Base-by-base conservation (phyloP, 2,888 invertebrate genomes). In the Xanthia togata region DNA sequence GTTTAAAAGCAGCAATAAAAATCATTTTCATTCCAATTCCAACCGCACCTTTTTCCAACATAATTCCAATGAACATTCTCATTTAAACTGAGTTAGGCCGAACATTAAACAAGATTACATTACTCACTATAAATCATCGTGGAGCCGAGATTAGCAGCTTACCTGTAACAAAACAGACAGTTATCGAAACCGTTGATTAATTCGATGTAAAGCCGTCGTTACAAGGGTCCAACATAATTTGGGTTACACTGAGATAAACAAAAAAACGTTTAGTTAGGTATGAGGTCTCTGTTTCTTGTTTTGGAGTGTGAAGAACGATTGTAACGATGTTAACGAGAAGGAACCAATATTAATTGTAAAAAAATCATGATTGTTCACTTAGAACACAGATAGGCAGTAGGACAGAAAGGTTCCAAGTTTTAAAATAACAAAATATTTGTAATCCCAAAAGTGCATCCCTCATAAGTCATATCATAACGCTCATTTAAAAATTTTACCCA, bases 121-220 rank as follows among this genome's bases (percentile, higher is more conserved):
- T 70, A 84, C 89, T 88, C 73, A 87, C 86, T 73, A 86, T 83
- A 82, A 87, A 81, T 88, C 84, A 79, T 81, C 78, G 14, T 31
- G 67, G 62, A 63, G 69, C 70, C 65, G 77, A 77, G 88, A 86
- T 88, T 84, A 83, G 59, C 76, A 57, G 73, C 76, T 88, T 88
- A 88, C 88, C 88, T 88, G 88, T 55, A 88, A 88, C 88, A 87
- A 87, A 85, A 86, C 79, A 80, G 76, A 84, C 84, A 84, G 76
- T 81, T 88, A 86, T 79, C 67, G 72, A 81, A 79, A 84, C 59
- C 65, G 74, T 78, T 81, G 86, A 85, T 81, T 86, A 81, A 86
- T 86, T 80, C 64, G n/a, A 67, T 35, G 69, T 69, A 69, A 86
- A 83, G 57, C 84, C 75, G 2, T 31, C 41, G 41, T 70, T 73